Conservation (phyloP, 2,113 vertebrate genomes). For the Nanorana parkeri region DNA sequence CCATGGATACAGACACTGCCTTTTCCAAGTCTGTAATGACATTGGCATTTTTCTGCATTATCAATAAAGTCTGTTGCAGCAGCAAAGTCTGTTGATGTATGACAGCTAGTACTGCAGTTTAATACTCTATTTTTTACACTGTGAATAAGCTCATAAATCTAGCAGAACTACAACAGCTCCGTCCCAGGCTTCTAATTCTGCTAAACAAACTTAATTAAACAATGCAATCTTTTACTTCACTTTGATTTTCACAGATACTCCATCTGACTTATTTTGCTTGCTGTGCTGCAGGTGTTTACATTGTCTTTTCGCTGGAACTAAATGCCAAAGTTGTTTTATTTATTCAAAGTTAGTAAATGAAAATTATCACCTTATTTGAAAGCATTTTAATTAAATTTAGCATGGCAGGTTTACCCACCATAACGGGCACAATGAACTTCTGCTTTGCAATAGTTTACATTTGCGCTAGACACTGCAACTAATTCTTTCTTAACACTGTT, state of each 20-base stretch:
- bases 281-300: neutral
- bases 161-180: neutral
- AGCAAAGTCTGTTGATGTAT: neutral
- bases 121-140: neutral
- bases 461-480: no score
- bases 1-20: neutral
- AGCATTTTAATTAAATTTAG: neutral
- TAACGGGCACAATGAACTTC: neutral
- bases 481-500: no score
- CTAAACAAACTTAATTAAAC: constrained; percentile 14
- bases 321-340: neutral
- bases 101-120: neutral
- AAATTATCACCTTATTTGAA: neutral
- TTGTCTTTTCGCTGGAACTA: neutral
- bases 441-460: neutral
- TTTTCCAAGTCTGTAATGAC: neutral
- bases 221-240: neutral
- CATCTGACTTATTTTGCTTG: neutral
- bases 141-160: neutral
- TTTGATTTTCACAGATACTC: neutral
- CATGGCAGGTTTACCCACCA: neutral
- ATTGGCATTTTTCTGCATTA: neutral
- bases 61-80: neutral
- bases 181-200: neutral
- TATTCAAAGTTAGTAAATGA: constrained; percentile 7